Base-by-base conservation (phyloP, 2,797 vertebrate species). In the Lepidocolaptes lacrymiger region DNA sequence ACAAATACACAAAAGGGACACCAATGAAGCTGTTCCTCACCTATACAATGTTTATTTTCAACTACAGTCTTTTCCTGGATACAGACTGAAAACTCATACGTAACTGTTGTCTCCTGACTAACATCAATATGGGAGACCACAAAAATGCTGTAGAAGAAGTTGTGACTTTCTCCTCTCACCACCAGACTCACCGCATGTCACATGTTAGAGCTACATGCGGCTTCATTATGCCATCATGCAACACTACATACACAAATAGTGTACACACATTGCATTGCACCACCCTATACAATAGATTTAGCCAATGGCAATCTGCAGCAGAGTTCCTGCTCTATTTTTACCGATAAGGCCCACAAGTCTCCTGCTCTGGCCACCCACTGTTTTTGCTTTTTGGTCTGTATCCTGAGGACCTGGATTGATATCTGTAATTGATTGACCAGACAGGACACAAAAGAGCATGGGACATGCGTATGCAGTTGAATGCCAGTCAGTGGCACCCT, bases 381-480 rank as follows among this genome's bases (percentile, higher is more conserved):
- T 58, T 96, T 69, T 91, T 43, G 44, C 75, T 84, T 94, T 95
- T 89, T 78, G 49, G 69, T 86, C 79, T 90, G 44, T 91, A 37
- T 94, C 93, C 89, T 20, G 78, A 69, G 94, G 93, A 90, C 74
- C 78, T 77, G 34, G 76, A 88, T 89, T 84, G 82, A 71, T 66
- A 76, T 67, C 34, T n/a, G 75, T 36, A 78, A 92, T 85, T 89
- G 83, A 91, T 39, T 87, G 79, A 28, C 16, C 17, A 1, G 71
- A 10, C 13, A 11, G 81, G 77, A 52, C 85, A 72, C 77, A 76
- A 43, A 89, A 62, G 62, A 32, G 55, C 3, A 23, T 0, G 0
- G 5, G 36, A 64, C 48, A 21, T 1, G 14, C 2, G 5, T 34
- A 3, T 4, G 39, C 37, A 54, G 75, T 69, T 72, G 56, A 84